phyloP scores from a whole-genome alignment of 2,113 vertebrate genomes.

The Aleadryas rufinucha region DNA sequence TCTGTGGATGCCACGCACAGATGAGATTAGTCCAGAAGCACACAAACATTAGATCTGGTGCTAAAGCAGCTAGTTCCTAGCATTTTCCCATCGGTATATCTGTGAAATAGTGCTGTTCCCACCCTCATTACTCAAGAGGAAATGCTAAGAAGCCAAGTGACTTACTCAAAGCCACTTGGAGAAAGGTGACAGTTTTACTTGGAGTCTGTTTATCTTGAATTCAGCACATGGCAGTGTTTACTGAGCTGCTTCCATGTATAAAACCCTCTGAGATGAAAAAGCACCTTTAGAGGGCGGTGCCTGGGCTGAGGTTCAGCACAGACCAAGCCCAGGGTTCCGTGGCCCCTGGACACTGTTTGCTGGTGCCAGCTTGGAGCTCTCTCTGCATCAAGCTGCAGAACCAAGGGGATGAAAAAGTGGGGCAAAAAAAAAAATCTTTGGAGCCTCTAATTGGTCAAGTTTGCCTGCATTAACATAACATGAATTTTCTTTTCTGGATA shows the following conservation, averaged over 20 bases:
- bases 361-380: background rate
- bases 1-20: too few relatives aligned
- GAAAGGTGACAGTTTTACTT: fast-evolving
- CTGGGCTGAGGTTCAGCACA: background rate
- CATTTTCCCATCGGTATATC: background rate
- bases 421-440: background rate
- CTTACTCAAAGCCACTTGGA: background rate
- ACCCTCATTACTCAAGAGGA: background rate
- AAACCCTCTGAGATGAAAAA: background rate
- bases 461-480: background rate
- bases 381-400: background rate
- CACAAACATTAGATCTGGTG: background rate
- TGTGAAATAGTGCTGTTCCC: background rate
- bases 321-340: fast-evolving
- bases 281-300: background rate
- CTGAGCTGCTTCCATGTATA: background rate
- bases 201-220: background rate
- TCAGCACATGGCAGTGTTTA: background rate
- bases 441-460: background rate
- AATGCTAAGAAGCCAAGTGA: background rate
- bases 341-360: background rate
- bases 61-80: background rate
- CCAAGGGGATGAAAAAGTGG: background rate
- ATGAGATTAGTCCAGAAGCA: background rate
- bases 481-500: background rate